These are phyloP conservation scores for Drosophila athabasca DNA, from an alignment of 1,140 invertebrate genomes.

Conservation along the genomic window DNA sequence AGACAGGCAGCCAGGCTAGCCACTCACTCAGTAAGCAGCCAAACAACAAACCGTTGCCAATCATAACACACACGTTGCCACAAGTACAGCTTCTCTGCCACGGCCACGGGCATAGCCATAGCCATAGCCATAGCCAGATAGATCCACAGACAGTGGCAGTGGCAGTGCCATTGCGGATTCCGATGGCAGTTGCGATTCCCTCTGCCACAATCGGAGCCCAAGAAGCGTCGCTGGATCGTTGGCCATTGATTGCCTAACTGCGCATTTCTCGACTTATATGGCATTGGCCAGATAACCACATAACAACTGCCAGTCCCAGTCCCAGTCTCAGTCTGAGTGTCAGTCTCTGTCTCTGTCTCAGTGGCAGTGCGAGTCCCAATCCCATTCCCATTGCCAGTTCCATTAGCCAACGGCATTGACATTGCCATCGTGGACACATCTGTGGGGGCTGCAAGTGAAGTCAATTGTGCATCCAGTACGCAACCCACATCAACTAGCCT, in stretches of 20 bases:
- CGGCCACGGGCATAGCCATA: background rate
- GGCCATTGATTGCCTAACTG: conserved; percentile 69
- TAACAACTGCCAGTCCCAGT: conserved; percentile 70
- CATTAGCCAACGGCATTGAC: conserved; percentile 58
- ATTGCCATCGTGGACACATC: conserved; percentile 21
- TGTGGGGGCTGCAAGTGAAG: conserved; percentile 38
- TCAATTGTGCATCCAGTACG: conserved; percentile 24
- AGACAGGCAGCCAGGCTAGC: conserved; percentile 8
- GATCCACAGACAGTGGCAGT: conserved; percentile 3
- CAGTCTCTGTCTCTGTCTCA: conserved; percentile 24
- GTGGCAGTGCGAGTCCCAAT: conserved; percentile 1
- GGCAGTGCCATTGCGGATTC: conserved; percentile 49
- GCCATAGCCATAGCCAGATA: background rate
- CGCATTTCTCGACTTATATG: conserved; percentile 77
- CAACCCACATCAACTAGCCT: conserved; percentile 29
- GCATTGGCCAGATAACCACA: conserved; percentile 75
- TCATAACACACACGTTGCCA: conserved; percentile 75
- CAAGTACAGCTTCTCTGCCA: background rate
- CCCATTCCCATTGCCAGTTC: conserved; percentile 35
- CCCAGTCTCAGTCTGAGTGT: conserved; percentile 30
- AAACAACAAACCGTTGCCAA: conserved; percentile 65
- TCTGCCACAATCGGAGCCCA: conserved; percentile 41
- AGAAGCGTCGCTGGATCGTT: conserved; percentile 36
- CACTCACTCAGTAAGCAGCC: conserved; percentile 6
- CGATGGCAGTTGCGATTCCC: conserved; percentile 35